phyloP scores from a whole-genome alignment of 2,113 vertebrate genomes.

The Sebastes schlegelii region DNA sequence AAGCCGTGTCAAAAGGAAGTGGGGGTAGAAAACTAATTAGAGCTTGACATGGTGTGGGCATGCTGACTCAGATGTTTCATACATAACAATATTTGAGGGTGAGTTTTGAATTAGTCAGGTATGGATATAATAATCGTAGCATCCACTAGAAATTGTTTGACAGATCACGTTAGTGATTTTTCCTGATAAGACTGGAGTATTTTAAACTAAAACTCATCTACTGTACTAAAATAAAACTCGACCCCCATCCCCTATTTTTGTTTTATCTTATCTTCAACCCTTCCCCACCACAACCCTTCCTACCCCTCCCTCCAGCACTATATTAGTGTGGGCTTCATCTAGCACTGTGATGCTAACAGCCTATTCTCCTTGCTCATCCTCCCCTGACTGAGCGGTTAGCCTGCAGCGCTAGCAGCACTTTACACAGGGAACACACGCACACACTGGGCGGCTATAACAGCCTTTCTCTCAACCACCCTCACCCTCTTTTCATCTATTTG shows the following conservation, averaged over 20 bases:
- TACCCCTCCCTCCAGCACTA: conserved; percentile 45
- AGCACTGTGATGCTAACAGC: conserved; percentile 66
- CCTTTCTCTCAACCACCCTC: conserved; percentile 52
- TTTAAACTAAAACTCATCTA: not conserved
- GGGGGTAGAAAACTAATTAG: conserved; percentile 7
- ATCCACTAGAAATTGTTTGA: not conserved
- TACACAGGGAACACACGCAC: conserved; percentile 50
- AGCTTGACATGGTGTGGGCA: conserved; percentile 27
- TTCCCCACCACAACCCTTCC: not conserved
- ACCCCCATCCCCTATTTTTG: not conserved
- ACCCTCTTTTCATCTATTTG: conserved; percentile 46
- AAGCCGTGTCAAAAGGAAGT: conserved; percentile 7
- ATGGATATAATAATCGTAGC: not conserved
- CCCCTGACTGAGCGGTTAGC: conserved; percentile 67
- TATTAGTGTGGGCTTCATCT: conserved; percentile 69
- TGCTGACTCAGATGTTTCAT: conserved; percentile 37
- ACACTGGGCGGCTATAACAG: conserved; percentile 17
- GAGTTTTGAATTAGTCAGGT: not conserved
- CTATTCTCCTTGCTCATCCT: conserved; percentile 78
- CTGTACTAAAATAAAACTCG: not conserved
- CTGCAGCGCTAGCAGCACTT: conserved; percentile 78
- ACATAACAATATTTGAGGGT: conserved; percentile 14
- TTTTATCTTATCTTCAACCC: conserved; percentile 35
- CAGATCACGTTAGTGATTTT: too few relatives aligned
- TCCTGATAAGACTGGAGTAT: too few relatives aligned